A percentile compares a stretch with the other conserved stretches of the same genome.
phyloP scores from a whole-genome alignment of 1,140 invertebrate species.

The Dufourea novaeangliae region DNA sequence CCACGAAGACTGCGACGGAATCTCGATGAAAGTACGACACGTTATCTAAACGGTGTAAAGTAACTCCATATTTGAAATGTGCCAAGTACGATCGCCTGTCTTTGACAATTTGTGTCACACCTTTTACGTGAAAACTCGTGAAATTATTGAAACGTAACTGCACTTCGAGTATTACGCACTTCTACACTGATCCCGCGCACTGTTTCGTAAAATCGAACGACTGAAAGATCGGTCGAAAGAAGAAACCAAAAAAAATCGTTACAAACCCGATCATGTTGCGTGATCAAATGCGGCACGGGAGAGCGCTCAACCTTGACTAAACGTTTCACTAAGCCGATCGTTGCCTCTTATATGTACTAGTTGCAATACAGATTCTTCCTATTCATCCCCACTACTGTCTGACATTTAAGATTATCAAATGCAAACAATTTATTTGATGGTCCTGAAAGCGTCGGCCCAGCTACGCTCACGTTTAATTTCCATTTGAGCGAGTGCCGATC shows the following conservation, averaged over 20 bases:
- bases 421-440: neutral
- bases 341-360: slow-evolving; percentile 59
- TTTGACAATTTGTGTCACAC: too few relatives aligned
- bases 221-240: too few relatives aligned
- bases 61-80: too few relatives aligned
- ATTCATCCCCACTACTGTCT: slow-evolving; percentile 53
- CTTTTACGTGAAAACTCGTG: too few relatives aligned
- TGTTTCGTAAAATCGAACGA: too few relatives aligned
- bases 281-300: slow-evolving; percentile 21
- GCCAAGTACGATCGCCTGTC: too few relatives aligned
- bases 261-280: slow-evolving; percentile 70
- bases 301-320: slow-evolving; percentile 68
- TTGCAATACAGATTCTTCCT: slow-evolving; percentile 48
- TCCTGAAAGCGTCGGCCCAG: neutral
- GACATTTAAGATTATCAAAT: slow-evolving; percentile 6
- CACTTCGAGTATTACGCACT: too few relatives aligned
- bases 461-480: neutral
- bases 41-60: too few relatives aligned
- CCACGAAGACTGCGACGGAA: too few relatives aligned
- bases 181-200: too few relatives aligned
- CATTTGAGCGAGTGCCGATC: neutral
- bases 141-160: too few relatives aligned
- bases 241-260: neutral
- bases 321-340: slow-evolving; percentile 59
- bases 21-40: too few relatives aligned